Evolutionary conservation across 2,797 vertebrate species (phyloP).

Genomic region (Aselliscus stoliczkanus): DNA sequence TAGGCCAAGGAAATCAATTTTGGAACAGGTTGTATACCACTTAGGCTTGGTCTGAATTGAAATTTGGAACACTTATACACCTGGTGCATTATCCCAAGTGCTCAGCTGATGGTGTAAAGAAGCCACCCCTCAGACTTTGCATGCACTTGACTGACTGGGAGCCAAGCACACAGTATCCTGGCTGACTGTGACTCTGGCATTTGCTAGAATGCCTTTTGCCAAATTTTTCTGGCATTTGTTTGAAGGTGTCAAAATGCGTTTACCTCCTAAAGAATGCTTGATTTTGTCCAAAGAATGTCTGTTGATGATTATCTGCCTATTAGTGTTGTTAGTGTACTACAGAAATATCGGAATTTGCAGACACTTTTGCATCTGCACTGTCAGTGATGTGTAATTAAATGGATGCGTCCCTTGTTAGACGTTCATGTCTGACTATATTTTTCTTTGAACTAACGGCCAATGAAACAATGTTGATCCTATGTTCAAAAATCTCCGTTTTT

Average conservation of each 20-base stretch:
- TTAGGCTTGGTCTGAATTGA: background rate
- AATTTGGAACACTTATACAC: background rate
- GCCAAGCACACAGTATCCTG: background rate
- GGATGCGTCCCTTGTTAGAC: background rate
- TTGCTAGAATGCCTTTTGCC: conserved; percentile 40
- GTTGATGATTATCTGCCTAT: conserved; percentile 22
- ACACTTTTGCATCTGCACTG: background rate
- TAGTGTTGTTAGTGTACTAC: background rate
- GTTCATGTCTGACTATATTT: background rate
- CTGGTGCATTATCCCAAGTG: too few relatives aligned
- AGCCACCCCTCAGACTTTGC: background rate
- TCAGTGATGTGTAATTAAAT: background rate
- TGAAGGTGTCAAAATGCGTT: conserved; percentile 45
- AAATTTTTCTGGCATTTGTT: conserved; percentile 47
- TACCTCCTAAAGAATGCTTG: conserved; percentile 53
- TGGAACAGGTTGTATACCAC: background rate
- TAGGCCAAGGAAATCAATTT: background rate
- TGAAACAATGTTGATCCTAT: background rate
- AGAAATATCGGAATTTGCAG: background rate
- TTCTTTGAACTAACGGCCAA: background rate
- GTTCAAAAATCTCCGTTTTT: conserved; percentile 11
- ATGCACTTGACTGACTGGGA: background rate
- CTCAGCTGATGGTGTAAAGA: background rate
- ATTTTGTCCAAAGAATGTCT: conserved; percentile 35
- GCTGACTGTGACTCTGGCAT: conserved; percentile 18